Evolutionary conservation across 2,113 vertebrate genomes (phyloP).

Genomic region (Hippoglossus stenolepis): DNA sequence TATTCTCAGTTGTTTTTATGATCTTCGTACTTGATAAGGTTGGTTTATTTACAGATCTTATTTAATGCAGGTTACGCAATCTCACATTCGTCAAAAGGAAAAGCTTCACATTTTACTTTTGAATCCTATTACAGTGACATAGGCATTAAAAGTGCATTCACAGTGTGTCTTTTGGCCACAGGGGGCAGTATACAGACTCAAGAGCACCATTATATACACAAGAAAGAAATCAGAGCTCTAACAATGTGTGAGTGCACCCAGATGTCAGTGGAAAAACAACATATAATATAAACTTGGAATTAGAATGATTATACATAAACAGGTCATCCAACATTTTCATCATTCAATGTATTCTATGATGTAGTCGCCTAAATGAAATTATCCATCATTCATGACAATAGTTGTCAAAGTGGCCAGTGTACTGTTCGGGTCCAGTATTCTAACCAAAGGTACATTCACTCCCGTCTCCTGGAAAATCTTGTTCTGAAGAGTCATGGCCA

Average conservation of each 20-base stretch:
- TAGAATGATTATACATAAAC: too few species aligned
- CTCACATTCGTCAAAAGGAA: background rate
- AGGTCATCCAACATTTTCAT: background rate
- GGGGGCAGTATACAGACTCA: too few species aligned
- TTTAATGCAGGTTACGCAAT: background rate
- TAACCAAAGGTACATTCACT: conserved; percentile 84
- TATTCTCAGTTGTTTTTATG: background rate
- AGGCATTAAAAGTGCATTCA: too few species aligned
- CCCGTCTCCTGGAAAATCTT: conserved; percentile 82
- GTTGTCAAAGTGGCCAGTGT: conserved; percentile 79
- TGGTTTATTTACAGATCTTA: background rate
- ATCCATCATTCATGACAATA: conserved; percentile 68
- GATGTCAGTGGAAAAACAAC: too few species aligned
- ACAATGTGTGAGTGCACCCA: too few species aligned
- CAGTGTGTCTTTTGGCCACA: too few species aligned
- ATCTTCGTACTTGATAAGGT: background rate
- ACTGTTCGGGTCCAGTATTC: conserved; percentile 84
- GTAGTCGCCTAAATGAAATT: background rate
- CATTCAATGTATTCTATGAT: background rate
- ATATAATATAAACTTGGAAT: too few species aligned
- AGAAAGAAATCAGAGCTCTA: too few species aligned
- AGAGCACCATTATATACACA: too few species aligned
- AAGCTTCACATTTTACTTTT: too few species aligned
- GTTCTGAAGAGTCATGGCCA: conserved; percentile 85
- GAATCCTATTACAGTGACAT: too few species aligned